phyloP scores from a whole-genome alignment of 2,888 invertebrate species.

The Physocephala rufipes region DNA sequence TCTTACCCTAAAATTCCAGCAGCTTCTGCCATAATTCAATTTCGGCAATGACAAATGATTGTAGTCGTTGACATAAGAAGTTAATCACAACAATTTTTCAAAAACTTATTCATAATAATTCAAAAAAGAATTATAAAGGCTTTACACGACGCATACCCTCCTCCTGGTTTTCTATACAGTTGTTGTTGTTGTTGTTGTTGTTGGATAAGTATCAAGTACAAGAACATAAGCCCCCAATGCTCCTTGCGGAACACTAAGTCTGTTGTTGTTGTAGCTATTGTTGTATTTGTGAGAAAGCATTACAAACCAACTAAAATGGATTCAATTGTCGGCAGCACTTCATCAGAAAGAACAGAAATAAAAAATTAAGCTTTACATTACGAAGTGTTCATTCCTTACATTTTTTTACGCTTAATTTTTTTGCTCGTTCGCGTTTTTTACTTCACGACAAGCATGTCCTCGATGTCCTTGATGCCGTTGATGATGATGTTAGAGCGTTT shows the following conservation, averaged over 20 bases:
- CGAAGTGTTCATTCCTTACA: no score
- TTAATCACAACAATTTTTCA: slow-evolving; percentile 54
- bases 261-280: no score
- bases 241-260: no score
- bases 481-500: slow-evolving; percentile 50
- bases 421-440: no score
- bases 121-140: no score
- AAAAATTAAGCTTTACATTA: slow-evolving; percentile 42
- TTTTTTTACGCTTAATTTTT: slow-evolving; percentile 27
- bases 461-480: slow-evolving; percentile 50
- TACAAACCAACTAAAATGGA: slow-evolving; percentile 27
- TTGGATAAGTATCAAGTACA: no score
- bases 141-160: no score
- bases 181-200: no score
- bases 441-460: background rate
- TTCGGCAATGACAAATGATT: slow-evolving; percentile 54
- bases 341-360: slow-evolving; percentile 13
- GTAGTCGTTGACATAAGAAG: slow-evolving; percentile 43
- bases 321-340: slow-evolving; percentile 37
- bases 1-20: no score
- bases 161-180: no score
- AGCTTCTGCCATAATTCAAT: background rate
- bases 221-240: no score
- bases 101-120: slow-evolving; percentile 41
- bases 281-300: background rate